A percentile compares a stretch with the other conserved stretches of the same genome.
phyloP scores from a whole-genome alignment of 2,888 invertebrate genomes.

The Formica aserva region DNA sequence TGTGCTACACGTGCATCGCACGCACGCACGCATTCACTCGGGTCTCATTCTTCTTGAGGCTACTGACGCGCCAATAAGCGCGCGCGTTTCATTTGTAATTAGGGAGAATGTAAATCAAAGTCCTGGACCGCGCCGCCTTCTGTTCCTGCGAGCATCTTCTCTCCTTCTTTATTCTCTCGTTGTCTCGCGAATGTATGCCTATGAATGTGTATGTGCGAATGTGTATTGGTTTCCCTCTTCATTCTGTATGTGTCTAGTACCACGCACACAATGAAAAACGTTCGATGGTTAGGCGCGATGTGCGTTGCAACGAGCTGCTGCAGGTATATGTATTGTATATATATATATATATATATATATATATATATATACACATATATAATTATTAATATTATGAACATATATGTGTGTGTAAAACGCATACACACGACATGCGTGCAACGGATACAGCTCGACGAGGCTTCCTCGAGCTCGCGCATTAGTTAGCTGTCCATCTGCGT shows the following conservation, averaged over 20 bases:
- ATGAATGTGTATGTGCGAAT: neutral
- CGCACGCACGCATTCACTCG: conserved; percentile 40
- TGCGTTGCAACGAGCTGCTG: conserved; percentile 47
- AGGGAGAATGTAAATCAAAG: conserved; percentile 84
- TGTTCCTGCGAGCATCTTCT: conserved; percentile 23
- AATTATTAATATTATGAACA: conserved; percentile 20
- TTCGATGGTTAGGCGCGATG: conserved; percentile 61
- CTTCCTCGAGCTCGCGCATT: conserved; percentile 71
- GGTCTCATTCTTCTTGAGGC: conserved; percentile 79
- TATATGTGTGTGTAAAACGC: conserved; percentile 22
- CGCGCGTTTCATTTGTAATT: conserved; percentile 84
- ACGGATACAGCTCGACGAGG: conserved; percentile 48
- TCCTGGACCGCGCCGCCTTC: conserved; percentile 62
- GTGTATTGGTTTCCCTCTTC: neutral
- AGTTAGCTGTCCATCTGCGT: conserved; percentile 78
- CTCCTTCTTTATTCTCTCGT: conserved; percentile 23
- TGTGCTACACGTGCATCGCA: neutral
- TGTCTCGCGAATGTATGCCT: conserved; percentile 32
- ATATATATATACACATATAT: neutral
- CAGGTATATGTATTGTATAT: neutral
- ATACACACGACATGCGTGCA: conserved; percentile 10
- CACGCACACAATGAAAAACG: conserved; percentile 48
- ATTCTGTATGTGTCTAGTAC: conserved; percentile 9
- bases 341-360: neutral
- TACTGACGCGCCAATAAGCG: conserved; percentile 83